Base-by-base conservation (phyloP, 2,113 vertebrate genomes). In the Cyanoderma ruficeps region DNA sequence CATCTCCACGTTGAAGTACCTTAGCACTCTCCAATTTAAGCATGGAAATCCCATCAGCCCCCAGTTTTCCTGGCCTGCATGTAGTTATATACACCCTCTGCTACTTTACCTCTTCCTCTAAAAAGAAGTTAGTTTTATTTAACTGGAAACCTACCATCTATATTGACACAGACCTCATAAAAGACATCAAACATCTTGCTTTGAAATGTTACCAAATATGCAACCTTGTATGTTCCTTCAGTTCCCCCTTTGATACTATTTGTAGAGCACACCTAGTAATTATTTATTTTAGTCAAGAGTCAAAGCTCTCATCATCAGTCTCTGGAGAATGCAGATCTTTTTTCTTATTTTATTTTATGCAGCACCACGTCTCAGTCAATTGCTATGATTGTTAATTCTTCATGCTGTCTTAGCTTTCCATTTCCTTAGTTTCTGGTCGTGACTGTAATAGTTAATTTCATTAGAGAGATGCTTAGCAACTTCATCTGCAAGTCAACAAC, bases 401-500 rank as follows among this genome's bases (percentile, higher is more conserved):
- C 50, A 65, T 28, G 59, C 55, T 77, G 53, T 39, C 35, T 86
- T 89, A 59, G 52, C 44, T 84, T 94, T 79, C 60, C 18, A 82
- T 79, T 82, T 95, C 76, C 71, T 88, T 49, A 39, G 27, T 63
- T 78, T 79, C 70, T 65, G 80, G 46, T 46, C 6, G 0, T 70
- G 67, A 93, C 70, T 63, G 23, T 30, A 95, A 74, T 50, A 76
- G 70, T 49, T 93, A 85, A 94, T 91, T 91, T 90, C 50, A 89
- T 83, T 74, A 93, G 41, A 15, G 49, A 89, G 23, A 70, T 50
- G 79, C 60, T 91, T 60, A 83, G 89, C 42, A 96, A 83, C 35
- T 59, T 86, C 78, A 94, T 86, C 67, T 74, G 70, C 74, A 96
- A 95, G 78, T 70, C 78, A 96, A 55, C 82, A 85, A 42, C 75